Evolutionary conservation across 2,797 vertebrate genomes (phyloP), one percentile per base, ranked within the genome.

Genomic region (Xenentodon cancila): DNA sequence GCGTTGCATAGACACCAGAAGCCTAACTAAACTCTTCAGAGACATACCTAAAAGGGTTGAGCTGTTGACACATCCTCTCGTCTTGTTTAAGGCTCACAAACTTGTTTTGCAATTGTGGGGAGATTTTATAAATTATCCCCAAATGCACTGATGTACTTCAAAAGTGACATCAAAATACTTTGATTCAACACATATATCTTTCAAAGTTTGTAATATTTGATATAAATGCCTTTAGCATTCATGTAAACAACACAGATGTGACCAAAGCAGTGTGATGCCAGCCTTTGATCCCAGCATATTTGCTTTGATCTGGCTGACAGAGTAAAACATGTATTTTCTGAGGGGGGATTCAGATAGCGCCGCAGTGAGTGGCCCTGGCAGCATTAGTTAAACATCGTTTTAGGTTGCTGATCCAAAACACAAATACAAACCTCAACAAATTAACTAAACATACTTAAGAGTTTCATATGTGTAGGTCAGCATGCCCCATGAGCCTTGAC

Each of bases 241-340:
- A 91, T 91, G 92, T 94, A 92, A 93, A 94, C 93, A 94, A 93
- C 92, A 86, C 92, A 78, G 87, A 92, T 92, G 92, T 92, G 92
- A 92, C 92, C 91, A 86, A 83, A 89, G 90, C 84, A 57, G 79
- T 75, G 61, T 72, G 89, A 87, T 91, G 76, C 72, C 34, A 77
- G 67, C 81, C 91, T 94, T 94, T 94, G 93, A 94, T 94, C 92
- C 91, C 68, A 1, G 79, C 80, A 64, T 84, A 83, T 77, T 68
- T 1, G 75, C 93, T 94, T 94, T 94, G 92, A 94, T 94, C 92
- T 91, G 87, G 46, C 85, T 88, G 66, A 63, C 73, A 71, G 84
- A 89, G 86, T 92, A 79, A 93, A 92, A 92, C 89, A 92, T 92
- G 86, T 86, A 91, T 93, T 91, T 92, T 92, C 86, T 82, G 77